Evolutionary conservation across 2,888 invertebrate genomes (phyloP).

Genomic region (Drosophila greeni): DNA sequence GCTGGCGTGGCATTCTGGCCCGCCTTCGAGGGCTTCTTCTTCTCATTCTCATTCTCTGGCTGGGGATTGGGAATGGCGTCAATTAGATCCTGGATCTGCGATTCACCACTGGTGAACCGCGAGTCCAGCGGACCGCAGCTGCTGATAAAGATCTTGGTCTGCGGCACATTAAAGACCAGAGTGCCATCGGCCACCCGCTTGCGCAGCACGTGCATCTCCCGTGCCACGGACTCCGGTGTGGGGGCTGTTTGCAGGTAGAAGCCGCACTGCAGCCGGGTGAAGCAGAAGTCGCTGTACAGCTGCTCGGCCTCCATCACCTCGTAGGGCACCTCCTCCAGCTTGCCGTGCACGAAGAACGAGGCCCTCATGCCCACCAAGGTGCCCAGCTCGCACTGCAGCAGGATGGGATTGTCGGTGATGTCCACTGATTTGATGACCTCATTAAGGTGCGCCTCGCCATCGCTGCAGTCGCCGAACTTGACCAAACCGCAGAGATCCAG

Average conservation of each 20-base stretch:
- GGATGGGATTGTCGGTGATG: slow-evolving; percentile 88
- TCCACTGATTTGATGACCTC: slow-evolving; percentile 85
- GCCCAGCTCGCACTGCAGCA: slow-evolving; percentile 81
- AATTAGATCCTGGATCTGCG: slow-evolving; percentile 66
- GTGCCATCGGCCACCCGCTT: slow-evolving; percentile 87
- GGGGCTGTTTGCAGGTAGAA: slow-evolving; percentile 84
- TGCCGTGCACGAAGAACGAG: slow-evolving; percentile 85
- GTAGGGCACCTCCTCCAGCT: slow-evolving; percentile 83
- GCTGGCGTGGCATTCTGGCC: slow-evolving; percentile 19
- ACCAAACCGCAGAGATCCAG: slow-evolving; percentile 88
- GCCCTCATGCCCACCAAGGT: slow-evolving; percentile 82
- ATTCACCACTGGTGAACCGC: slow-evolving; percentile 62
- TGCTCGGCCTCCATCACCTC: slow-evolving; percentile 83
- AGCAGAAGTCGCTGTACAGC: slow-evolving; percentile 84
- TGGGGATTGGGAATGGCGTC: slow-evolving; percentile 51
- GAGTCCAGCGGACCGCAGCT: slow-evolving; percentile 77
- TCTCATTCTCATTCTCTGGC: slow-evolving; percentile 34
- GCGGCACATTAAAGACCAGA: slow-evolving; percentile 85
- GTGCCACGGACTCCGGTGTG: slow-evolving; percentile 81
- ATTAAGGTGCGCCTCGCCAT: slow-evolving; percentile 82
- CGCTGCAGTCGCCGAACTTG: slow-evolving; percentile 82
- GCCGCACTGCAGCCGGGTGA: slow-evolving; percentile 84
- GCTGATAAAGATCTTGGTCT: slow-evolving; percentile 84
- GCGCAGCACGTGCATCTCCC: slow-evolving; percentile 82
- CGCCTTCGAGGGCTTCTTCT: slow-evolving; percentile 39